phyloP scores from a whole-genome alignment of 2,888 invertebrate genomes.

The Acrobasis consociella region DNA sequence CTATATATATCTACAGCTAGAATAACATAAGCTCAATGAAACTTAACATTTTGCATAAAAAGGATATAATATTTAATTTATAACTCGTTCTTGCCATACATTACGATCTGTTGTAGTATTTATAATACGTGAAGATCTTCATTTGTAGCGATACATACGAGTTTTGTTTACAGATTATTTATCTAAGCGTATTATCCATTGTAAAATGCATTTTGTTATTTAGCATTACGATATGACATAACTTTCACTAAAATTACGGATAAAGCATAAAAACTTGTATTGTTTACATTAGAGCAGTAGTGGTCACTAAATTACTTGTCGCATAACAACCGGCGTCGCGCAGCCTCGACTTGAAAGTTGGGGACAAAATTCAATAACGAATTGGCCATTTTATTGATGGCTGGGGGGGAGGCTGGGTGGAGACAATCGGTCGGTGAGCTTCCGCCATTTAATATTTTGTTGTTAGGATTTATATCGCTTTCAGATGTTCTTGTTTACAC shows the following conservation, averaged over 20 bases:
- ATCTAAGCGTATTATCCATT: conserved; percentile 47
- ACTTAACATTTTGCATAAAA: conserved; percentile 64
- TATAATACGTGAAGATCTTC: conserved; percentile 51
- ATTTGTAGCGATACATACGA: conserved; percentile 46
- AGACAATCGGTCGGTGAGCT: conserved; percentile 73
- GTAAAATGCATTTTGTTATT: conserved; percentile 60
- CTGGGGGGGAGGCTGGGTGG: conserved; percentile 80
- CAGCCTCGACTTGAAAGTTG: conserved; percentile 73
- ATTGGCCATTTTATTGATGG: conserved; percentile 84
- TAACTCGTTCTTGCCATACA: conserved; percentile 58
- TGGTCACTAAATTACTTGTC: conserved; percentile 68
- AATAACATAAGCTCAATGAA: conserved; percentile 68
- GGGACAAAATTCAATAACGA: conserved; percentile 81
- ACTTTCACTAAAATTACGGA: conserved; percentile 67
- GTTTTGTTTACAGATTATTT: conserved; percentile 55
- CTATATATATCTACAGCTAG: conserved; percentile 58
- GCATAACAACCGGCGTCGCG: conserved; percentile 77
- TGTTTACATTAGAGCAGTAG: conserved; percentile 71
- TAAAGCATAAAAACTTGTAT: conserved; percentile 57
- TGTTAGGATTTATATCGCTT: conserved; percentile 48
- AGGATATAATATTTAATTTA: conserved; percentile 64
- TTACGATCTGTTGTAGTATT: conserved; percentile 57
- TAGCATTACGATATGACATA: conserved; percentile 76
- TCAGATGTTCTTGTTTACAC: conserved; percentile 62
- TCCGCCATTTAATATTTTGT: conserved; percentile 74